Base-by-base conservation (phyloP, 2,113 vertebrate genomes). In the Rynchops niger region DNA sequence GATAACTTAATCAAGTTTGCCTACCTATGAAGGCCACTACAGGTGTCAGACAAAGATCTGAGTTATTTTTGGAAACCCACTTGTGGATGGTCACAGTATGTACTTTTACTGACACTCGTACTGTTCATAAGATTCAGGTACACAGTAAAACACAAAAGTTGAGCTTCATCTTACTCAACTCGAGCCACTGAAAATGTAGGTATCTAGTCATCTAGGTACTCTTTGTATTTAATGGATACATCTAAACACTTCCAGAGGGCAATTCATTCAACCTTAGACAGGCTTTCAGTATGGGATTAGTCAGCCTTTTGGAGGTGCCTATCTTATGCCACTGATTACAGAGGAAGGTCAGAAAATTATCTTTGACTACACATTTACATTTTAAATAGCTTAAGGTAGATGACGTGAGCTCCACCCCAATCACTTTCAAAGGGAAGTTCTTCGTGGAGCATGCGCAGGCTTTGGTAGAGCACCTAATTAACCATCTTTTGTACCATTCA, bases 161-260 rank as follows among this genome's bases (percentile, higher is more conserved):
- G 3, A 72, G 32, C 62, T 96, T 74, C 66, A 18, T 77, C 53
- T 91, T 82, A 87, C 56, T 91, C 70, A 91, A 9, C 61, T 40
- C 49, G 22, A 91, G 32, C 56, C 43, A 42, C 11, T 82, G 58
- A 82, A 91, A 82, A 90, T 67, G 9, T 36, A 77, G 43, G 49
- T 96, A 93, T 95, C 82, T 91, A 85, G 66, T 96, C 58, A 95
- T 96, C 92, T 80, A 36, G 9, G 14, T 85, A 49, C 30, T 72
- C 93, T 95, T 94, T 96, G 91, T 96, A 96, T 82, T 94, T 97
- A 93, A 96, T 95, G 87, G 92, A 18, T 96, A 93, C 66, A 94
- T 89, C 93, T 96, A 96, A 95, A 94, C 70, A 45, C 56, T 87
- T 96, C 96, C 30, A 16, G 93, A 96, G 95, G 96, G 96, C 82